Base-by-base conservation (phyloP, 2,888 invertebrate species). In the Incurvaria masculella region DNA sequence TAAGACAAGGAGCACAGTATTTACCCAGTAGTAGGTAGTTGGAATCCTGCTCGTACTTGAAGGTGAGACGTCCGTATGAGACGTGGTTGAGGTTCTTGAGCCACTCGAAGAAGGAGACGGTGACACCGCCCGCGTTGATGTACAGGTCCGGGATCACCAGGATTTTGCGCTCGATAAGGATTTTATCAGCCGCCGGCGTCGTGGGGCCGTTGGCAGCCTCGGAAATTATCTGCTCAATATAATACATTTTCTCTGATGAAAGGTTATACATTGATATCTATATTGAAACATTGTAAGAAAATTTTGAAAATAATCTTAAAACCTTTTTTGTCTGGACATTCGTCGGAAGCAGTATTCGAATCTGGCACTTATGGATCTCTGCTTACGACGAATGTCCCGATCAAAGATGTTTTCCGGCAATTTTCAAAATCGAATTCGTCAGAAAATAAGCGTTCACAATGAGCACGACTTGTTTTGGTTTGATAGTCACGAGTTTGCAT, bases 131-230 rank as follows among this genome's bases (percentile, higher is more conserved):
- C 48, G 88, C 87, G 64, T 88, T 88, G 51, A 83, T 74, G 56
- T 84, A 82, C 64, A 90, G 72, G 72, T 90, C 92, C 14, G 94
- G 94, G 53, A 94, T 83, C 51, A 91, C 85, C 47, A 94, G 81
- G 53, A 92, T 78, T 51, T 89, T 88, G 55, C 84, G 84, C 50
- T 87, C 81, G 48, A 86, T 80, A 46, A 95, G 80, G 45, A 89
- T 83, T 57, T 79, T 78, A 66, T 94, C 92, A 17, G 90, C 94
- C 11, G 87, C 89, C 41, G 93, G 91, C 2, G 92, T 93, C 10
- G 87, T 88, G n/a, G 94, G 94, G 1, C 94, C 94, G 70, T 94
- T 94, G 45, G 94, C 94, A 55, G 91, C 94, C 69, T 94, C 94
- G 21, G 87, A 90, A 59, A 94, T 84, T 49, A 94, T 84, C 89